Evolutionary conservation across 2,797 vertebrate species (phyloP).

Genomic region (Propithecus deckenii): DNA sequence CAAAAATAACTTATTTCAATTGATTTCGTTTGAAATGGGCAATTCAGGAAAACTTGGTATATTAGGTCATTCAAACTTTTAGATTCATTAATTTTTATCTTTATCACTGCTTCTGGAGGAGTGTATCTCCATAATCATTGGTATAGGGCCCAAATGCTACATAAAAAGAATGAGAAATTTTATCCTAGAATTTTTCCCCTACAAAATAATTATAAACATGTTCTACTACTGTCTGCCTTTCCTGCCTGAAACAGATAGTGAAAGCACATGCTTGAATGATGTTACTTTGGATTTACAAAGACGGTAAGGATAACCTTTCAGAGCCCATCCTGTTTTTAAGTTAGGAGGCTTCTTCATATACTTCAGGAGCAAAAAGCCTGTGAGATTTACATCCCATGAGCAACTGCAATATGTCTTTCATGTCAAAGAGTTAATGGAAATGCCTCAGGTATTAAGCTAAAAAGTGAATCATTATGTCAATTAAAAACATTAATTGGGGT

Average conservation of each 20-base stretch:
- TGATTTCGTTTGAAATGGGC: not conserved
- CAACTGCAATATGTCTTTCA: constrained; percentile 24
- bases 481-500: constrained; percentile 77
- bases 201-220: not conserved
- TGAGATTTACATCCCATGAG: not conserved
- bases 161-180: not conserved
- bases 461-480: constrained; percentile 73
- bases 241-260: not conserved
- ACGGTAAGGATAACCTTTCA: not conserved
- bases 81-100: not conserved
- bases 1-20: not conserved
- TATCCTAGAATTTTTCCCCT: not conserved
- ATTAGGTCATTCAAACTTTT: not conserved
- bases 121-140: not conserved
- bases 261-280: not conserved
- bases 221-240: not conserved
- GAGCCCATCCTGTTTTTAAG: not conserved
- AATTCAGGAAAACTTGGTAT: not conserved
- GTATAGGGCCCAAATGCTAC: not conserved
- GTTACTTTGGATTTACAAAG: constrained; percentile 15
- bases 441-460: constrained; percentile 66
- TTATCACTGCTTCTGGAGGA: not conserved
- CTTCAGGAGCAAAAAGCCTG: not conserved
- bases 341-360: not conserved
- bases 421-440: constrained; percentile 68